A percentile compares a stretch with the other conserved stretches of the same genome.
These are phyloP conservation scores for Probaryconus sp. DNA, from an alignment of 1,140 invertebrate genomes.

Conservation along the genomic window DNA sequence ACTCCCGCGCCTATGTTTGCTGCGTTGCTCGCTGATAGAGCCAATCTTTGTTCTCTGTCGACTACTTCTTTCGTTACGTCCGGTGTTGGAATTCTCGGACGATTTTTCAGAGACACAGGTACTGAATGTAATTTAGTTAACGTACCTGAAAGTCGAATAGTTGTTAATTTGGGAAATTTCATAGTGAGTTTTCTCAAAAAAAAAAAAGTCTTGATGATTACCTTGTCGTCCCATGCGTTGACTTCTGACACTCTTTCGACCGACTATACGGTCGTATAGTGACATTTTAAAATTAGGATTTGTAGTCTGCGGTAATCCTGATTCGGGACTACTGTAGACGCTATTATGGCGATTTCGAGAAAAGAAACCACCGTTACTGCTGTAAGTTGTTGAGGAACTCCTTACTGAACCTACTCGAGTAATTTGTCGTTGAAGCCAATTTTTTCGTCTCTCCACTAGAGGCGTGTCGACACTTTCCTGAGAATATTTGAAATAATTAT, in stretches of 20 bases:
- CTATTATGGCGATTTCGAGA: slow-evolving; percentile 84
- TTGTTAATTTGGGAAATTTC: slow-evolving; percentile 3
- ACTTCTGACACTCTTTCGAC: slow-evolving; percentile 86
- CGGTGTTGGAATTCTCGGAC: slow-evolving; percentile 90
- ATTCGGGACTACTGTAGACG: slow-evolving; percentile 88
- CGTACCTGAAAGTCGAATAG: slow-evolving; percentile 74
- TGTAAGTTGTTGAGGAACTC: slow-evolving; percentile 89
- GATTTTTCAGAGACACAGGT: slow-evolving; percentile 83
- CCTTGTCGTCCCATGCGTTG: slow-evolving; percentile 83
- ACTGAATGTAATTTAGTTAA: slow-evolving; percentile 83
- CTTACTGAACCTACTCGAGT: slow-evolving; percentile 89
- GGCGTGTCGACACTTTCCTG: slow-evolving; percentile 93
- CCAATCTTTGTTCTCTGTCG: slow-evolving; percentile 83
- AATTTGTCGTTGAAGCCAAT: slow-evolving; percentile 90
- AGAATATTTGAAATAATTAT: slow-evolving; percentile 32
- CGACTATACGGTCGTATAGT: slow-evolving; percentile 87
- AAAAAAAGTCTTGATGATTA: slow-evolving; percentile 58
- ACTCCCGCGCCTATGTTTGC: slow-evolving; percentile 80
- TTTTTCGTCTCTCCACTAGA: slow-evolving; percentile 88
- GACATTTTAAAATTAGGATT: slow-evolving; percentile 84
- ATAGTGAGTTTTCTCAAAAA: neutral
- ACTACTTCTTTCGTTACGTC: slow-evolving; percentile 88
- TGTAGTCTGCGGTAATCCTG: slow-evolving; percentile 74
- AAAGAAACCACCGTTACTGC: slow-evolving; percentile 86
- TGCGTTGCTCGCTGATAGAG: slow-evolving; percentile 77